Evolutionary conservation across 1,140 invertebrate genomes (phyloP), one percentile per base, ranked within the genome.

Genomic region (Atta texana): DNA sequence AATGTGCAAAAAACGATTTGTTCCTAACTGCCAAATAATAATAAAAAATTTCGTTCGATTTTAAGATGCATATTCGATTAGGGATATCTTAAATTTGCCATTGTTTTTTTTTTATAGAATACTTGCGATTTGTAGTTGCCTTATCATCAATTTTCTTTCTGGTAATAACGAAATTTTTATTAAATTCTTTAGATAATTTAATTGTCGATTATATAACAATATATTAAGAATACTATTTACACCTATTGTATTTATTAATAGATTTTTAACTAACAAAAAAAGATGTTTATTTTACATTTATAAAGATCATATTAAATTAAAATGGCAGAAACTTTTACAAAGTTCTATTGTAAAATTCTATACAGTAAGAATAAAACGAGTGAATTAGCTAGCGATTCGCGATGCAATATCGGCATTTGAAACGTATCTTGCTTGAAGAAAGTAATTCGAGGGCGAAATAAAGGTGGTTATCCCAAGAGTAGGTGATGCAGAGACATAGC

Each of bases 371-470:
- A 69, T 49, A 57, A 76, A 28, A 53, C 24, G 31, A 77, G 81
- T 57, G 89, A 91, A 91, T 91, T 91, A 91, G 89, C 53, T 61
- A 39, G 24, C 72, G 81, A 90, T 90, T 90, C 76, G 82, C 72
- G 53, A 63, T 57, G 64, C 88, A 88, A 90, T 80, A 69, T 28
- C 55, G 71, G 21, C n/a, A 31, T 28, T 72, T n/a, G 21, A 61
- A 16, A 28, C 51, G 81, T 31, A 66, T 55, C 51, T 74, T 21
- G 77, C 49, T 51, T 16, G 55, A 31, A 53, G 24, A 85, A 91
- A 75, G 53, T 59, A 72, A 88, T 82, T n/a, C 53, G 57, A 59
- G 61, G 21, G 34, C 88, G 84, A 90, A 88, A 90, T 91, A 91
- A 86, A 90, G 71, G 81, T 82, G 81, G 75, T 87, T 89, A 88